phyloP scores from a whole-genome alignment of 2,113 vertebrate genomes.

The Malurus alboscapulatus region DNA sequence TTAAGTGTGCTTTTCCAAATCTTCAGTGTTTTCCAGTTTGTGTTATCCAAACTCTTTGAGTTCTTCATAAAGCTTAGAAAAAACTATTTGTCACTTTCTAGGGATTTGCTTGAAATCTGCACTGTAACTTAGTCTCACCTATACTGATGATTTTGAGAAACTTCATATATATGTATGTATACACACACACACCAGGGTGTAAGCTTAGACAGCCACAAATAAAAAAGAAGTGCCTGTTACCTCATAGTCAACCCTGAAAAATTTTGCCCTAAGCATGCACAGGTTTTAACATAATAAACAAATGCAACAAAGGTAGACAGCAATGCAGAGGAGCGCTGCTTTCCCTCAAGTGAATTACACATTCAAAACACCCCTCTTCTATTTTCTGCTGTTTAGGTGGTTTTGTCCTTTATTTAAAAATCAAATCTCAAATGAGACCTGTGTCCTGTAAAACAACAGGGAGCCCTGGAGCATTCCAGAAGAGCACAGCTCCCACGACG shows the following conservation, averaged over 20 bases:
- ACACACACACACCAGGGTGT: background rate
- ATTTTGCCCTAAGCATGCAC: background rate
- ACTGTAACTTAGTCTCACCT: background rate
- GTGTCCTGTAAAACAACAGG: fast-evolving
- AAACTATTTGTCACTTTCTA: background rate
- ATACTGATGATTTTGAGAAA: background rate
- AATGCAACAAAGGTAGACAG: background rate
- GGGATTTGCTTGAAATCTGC: background rate
- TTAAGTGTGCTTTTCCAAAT: background rate
- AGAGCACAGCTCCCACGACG: fast-evolving
- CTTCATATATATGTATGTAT: fast-evolving
- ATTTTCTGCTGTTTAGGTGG: background rate
- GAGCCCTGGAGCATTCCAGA: fast-evolving
- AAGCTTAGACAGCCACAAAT: background rate
- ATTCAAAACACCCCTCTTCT: background rate
- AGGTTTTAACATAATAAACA: background rate
- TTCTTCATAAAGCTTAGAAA: background rate
- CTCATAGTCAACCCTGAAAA: background rate
- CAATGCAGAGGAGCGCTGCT: background rate
- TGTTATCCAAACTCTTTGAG: background rate
- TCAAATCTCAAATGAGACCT: background rate
- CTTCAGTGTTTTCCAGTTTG: background rate
- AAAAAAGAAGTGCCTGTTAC: background rate
- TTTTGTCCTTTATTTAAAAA: background rate
- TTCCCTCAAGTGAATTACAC: background rate